phyloP scores from a whole-genome alignment of 1,140 invertebrate species.

The Phenacoccus solenopsis region DNA sequence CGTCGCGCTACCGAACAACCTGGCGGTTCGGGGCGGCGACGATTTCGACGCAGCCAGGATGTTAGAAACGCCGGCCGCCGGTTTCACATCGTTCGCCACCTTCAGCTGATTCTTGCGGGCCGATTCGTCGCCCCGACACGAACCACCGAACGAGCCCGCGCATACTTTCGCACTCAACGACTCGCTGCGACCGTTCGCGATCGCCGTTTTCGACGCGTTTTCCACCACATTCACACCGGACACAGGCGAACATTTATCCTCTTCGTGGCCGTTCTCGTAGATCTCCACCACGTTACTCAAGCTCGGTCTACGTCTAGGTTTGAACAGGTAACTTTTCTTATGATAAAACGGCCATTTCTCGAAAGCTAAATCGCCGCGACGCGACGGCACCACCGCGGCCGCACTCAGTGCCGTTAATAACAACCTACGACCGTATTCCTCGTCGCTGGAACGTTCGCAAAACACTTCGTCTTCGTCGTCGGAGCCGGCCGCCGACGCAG shows the following conservation, averaged over 20 bases:
- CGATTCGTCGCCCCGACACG: neutral
- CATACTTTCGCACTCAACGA: neutral
- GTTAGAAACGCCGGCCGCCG: no score
- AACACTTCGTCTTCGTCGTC: neutral
- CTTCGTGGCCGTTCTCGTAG: neutral
- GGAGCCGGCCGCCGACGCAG: neutral
- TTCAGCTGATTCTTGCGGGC: neutral
- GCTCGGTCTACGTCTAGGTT: neutral
- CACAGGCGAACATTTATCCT: neutral
- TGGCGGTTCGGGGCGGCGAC: neutral
- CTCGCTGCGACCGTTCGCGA: neutral
- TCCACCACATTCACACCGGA: neutral
- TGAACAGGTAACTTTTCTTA: neutral
- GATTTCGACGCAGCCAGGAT: neutral
- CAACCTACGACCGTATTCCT: neutral
- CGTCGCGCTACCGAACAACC: neutral
- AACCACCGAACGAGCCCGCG: neutral
- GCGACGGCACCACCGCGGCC: neutral
- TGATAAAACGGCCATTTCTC: neutral
- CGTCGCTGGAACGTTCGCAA: neutral
- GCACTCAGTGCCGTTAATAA: neutral
- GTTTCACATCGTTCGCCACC: no score
- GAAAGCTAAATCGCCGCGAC: neutral
- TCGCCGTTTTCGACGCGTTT: neutral
- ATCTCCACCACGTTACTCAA: constrained; percentile 10